Conservation (phyloP, 2,113 vertebrate genomes). For the Spheniscus mendiculus region DNA sequence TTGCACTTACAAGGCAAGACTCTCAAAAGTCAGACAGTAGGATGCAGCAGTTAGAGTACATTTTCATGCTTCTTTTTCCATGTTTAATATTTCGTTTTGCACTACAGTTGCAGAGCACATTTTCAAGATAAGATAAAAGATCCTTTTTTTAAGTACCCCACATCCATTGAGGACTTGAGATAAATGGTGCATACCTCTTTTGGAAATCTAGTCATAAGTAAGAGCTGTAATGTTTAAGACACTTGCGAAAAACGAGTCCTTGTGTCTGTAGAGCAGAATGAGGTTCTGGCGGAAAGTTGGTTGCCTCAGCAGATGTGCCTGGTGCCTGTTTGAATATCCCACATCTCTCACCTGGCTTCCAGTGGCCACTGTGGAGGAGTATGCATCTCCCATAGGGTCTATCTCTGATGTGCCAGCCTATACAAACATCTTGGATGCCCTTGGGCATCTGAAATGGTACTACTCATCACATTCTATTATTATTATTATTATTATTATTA, state of each 20-base stretch:
- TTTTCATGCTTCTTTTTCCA: background rate
- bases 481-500: background rate
- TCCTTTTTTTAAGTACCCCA: background rate
- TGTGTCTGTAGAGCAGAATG: background rate
- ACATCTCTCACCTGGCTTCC: background rate
- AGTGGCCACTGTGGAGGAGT: background rate
- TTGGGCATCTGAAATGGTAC: background rate
- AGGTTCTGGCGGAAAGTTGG: background rate
- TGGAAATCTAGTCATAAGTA: background rate
- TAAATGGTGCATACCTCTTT: background rate
- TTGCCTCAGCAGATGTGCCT: background rate
- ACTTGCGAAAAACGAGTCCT: background rate
- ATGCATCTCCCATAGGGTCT: background rate
- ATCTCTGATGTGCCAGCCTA: background rate
- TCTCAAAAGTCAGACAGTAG: background rate
- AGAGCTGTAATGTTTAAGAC: background rate
- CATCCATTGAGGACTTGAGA: background rate
- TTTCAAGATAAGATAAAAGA: constrained; percentile 34
- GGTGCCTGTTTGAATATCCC: background rate
- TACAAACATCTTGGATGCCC: background rate
- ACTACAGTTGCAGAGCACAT: background rate
- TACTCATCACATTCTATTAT: background rate
- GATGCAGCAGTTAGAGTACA: background rate
- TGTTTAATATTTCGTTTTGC: constrained; percentile 2
- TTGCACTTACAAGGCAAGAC: background rate